Evolutionary conservation across 1,140 invertebrate species (phyloP), one percentile per base, ranked within the genome.

Genomic region (Teleogryllus occipitalis): DNA sequence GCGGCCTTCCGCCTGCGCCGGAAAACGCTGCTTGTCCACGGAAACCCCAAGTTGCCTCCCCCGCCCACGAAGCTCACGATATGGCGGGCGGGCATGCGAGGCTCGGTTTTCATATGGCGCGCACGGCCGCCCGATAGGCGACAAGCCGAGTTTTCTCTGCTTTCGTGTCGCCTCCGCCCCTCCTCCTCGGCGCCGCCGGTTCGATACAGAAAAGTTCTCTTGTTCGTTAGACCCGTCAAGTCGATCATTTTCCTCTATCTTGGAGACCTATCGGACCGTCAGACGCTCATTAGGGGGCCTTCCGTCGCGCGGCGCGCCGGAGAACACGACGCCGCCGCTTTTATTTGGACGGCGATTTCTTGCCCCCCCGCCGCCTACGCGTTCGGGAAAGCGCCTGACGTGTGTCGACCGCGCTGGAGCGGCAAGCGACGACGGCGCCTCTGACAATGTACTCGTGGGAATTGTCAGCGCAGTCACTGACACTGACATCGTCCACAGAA

Each of bases 141-240:
- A 65, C 54, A 65, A 65, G 54, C 54, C 18, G 54, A 65, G 54
- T 65, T 65, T 65, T 65, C 54, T 65, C 54, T 18, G 54, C 54
- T 65, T 65, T 65, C 54, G 54, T 65, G 54, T 18, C 54, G 54
- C 10, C 54, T 10, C 10, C 54, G 10, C 54, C 27, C 54, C 54
- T 65, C 18, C 54, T 65, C 54, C 54, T 54, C 54, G 54, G 10
- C 10, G 54, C 54, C 10, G 54, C 27, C 27, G 27, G 27, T 18
- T 65, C 54, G 54, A 65, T 65, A 65, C 54, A 18, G 54, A 65
- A 65, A 65, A 65, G 54, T 65, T 65, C 54, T 65, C 54, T 65
- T 65, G 54, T 65, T 65, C 54, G 54, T 65, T 18, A 65, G 54
- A 65, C 54, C 18, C 18, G 54, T 65, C 54, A 65, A 65, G 54